Conservation (phyloP, 2,797 vertebrate species). For the Crenuchus spilurus region DNA sequence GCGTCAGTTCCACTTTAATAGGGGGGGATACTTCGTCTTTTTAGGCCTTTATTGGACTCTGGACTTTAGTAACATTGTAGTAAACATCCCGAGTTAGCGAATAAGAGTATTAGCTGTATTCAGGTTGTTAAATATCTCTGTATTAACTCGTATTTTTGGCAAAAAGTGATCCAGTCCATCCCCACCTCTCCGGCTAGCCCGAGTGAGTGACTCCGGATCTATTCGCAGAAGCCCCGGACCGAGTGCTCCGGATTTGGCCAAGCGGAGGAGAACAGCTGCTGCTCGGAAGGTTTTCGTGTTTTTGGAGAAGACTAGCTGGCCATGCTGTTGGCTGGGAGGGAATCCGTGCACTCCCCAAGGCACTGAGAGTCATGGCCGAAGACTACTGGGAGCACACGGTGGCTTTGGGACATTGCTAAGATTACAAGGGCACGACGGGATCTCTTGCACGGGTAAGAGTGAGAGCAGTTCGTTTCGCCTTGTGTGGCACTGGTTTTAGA, state of each 20-base stretch:
- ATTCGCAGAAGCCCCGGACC: conserved; percentile 59
- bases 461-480: not conserved
- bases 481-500: not conserved
- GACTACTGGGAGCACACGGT: conserved; percentile 75
- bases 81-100: not conserved
- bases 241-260: conserved; percentile 60
- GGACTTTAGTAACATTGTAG: not conserved
- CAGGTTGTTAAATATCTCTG: not conserved
- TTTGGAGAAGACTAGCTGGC: conserved; percentile 36
- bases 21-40: conserved; percentile 40
- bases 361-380: conserved; percentile 75
- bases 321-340: conserved; percentile 50
- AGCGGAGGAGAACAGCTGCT: conserved; percentile 58
- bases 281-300: conserved; percentile 46
- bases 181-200: conserved; percentile 43
- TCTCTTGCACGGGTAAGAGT: conserved; percentile 65
- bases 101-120: not conserved
- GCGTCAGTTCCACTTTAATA: conserved; percentile 38
- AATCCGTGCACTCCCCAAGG: conserved; percentile 33
- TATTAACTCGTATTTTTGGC: not conserved
- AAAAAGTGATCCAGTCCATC: conserved; percentile 11
- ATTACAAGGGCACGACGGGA: conserved; percentile 62
- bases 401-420: conserved; percentile 63
- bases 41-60: not conserved
- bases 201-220: conserved; percentile 61